phyloP scores from a whole-genome alignment of 1,140 invertebrate genomes.

The Drosophila ercepeae region DNA sequence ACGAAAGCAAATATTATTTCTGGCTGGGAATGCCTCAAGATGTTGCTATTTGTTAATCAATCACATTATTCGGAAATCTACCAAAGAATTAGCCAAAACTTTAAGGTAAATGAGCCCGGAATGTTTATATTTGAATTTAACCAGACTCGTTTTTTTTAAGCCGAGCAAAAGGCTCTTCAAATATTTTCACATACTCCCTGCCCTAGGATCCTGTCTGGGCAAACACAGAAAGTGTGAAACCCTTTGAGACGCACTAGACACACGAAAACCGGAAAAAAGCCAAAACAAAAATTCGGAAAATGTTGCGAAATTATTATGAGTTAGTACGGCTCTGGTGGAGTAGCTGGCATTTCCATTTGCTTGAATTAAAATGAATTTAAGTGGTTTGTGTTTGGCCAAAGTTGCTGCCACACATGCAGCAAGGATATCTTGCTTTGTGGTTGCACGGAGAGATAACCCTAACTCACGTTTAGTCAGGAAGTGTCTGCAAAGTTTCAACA shows the following conservation, averaged over 20 bases:
- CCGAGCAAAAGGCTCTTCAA: conserved; percentile 57
- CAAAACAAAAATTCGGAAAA: conserved; percentile 57
- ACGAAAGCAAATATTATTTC: neutral
- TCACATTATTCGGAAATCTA: neutral
- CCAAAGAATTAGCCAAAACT: neutral
- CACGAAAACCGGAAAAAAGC: conserved; percentile 13
- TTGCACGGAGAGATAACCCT: conserved; percentile 38
- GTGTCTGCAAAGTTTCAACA: conserved; percentile 48
- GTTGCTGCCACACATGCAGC: conserved; percentile 36
- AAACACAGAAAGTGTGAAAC: conserved; percentile 61
- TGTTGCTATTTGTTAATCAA: neutral
- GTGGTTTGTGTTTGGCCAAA: conserved; percentile 33
- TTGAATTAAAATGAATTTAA: conserved; percentile 64
- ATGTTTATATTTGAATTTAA: conserved; percentile 52
- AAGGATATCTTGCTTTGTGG: conserved; percentile 20
- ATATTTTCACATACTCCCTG: conserved; percentile 67
- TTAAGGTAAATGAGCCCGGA: conserved; percentile 56
- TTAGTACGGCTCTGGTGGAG: conserved; percentile 15
- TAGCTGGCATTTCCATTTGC: conserved; percentile 17
- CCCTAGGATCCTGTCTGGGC: conserved; percentile 38
- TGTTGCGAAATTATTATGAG: conserved; percentile 63
- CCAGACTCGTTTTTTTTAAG: conserved; percentile 19
- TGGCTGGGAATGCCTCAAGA: neutral
- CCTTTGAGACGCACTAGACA: conserved; percentile 70
- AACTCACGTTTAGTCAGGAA: conserved; percentile 67